phyloP scores from a whole-genome alignment of 2,797 vertebrate species.

The Taeniopygia guttata region DNA sequence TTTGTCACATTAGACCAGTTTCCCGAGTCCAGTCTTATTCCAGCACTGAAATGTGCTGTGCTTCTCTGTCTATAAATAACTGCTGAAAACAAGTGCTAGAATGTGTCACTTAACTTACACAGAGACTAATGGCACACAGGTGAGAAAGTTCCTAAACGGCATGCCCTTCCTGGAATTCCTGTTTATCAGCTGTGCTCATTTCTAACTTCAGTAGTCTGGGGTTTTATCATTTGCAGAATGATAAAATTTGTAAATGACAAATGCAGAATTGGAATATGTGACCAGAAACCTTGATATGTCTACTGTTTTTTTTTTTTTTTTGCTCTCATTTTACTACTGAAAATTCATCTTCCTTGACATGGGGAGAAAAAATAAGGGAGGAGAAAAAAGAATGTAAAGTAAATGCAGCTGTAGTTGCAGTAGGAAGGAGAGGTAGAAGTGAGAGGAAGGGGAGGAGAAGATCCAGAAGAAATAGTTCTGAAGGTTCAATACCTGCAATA shows the following conservation, averaged over 20 bases:
- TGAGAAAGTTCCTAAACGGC: neutral
- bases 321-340: neutral
- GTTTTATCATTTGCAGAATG: neutral
- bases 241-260: neutral
- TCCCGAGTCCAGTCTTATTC: neutral
- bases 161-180: neutral
- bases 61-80: neutral
- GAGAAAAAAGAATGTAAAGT: neutral
- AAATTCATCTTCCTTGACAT: neutral
- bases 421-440: neutral
- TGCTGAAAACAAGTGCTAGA: neutral
- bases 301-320: neutral
- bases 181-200: neutral
- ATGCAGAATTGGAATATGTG: neutral
- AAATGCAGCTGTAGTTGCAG: neutral
- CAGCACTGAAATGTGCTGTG: neutral
- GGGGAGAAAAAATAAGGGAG: neutral
- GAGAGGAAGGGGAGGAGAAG: neutral
- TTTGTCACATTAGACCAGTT: neutral
- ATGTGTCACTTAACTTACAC: neutral
- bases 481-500: neutral
- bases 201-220: neutral
- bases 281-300: neutral
- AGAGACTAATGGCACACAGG: accelerated
- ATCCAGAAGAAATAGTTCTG: neutral